Evolutionary conservation across 2,113 vertebrate genomes (phyloP), one percentile per base, ranked within the genome.

Genomic region (Charina bottae): DNA sequence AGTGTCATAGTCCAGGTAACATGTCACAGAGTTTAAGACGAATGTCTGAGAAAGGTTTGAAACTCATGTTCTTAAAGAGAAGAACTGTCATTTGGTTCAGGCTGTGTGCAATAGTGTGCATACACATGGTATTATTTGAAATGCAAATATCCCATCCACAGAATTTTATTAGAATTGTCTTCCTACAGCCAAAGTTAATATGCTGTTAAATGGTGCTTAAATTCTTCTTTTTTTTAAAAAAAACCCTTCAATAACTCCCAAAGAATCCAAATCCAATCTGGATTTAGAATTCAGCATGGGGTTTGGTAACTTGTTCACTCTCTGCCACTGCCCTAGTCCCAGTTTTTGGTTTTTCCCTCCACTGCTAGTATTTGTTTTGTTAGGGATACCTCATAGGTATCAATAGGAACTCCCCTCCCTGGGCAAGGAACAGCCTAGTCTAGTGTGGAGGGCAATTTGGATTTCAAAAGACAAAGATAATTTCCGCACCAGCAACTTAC

Each of bases 41-140:
- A 28, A 68, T 15, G 53, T 85, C 90, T 88, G 87, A 89, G 92
- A 91, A 21, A 59, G 37, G 12, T 17, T 95, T 95, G 12, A 17
- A 58, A 0, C 9, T 9, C 58, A 54, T 72, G n/a, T 58, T 26
- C 78, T n/a, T n/a, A 6, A 78, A 68, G 54, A 23, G 2, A 54
- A 23, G 26, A 46, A 62, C 46, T 87, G 88, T 54, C 42, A 26
- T 6, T 28, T 68, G 90, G 55, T 83, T 42, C 33, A 42, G 33
- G 19, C 42, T 78, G 3, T 42, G 2, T 78, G 19, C 6, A 78
- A 42, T 37, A 37, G 72, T 21, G 72, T 78, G 72, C 72, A 42
- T 78, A 42, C 17, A 42, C 33, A 21, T 21, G 72, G 72, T 37
- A 42, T 42, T n/a, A 58, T 33, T 59, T 33, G 37, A n/a, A 6